Conservation (phyloP, 1,140 invertebrate genomes). For the Conus ventricosus region DNA sequence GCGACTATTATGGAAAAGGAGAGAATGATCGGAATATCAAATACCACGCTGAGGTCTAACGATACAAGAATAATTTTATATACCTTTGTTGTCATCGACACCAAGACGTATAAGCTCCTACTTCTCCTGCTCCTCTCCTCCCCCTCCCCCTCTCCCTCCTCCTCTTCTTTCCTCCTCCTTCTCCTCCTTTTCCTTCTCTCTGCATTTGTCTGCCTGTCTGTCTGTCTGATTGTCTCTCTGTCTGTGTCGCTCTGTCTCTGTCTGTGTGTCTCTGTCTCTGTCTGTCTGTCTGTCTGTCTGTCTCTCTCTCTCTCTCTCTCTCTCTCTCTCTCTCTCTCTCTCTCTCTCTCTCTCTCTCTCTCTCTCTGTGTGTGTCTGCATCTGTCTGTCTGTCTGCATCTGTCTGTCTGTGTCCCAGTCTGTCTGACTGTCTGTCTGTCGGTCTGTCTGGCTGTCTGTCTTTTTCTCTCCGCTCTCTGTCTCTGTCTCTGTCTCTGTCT, state of each 20-base stretch:
- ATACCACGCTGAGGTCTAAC: neutral
- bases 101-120: neutral
- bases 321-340: neutral
- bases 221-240: neutral
- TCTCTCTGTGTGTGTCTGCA: neutral
- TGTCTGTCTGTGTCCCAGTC: neutral
- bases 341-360: neutral
- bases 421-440: neutral
- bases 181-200: neutral
- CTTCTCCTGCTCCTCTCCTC: neutral
- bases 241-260: neutral
- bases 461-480: neutral
- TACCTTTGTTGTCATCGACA: neutral
- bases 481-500: neutral
- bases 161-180: too few relatives aligned
- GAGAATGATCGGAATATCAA: too few relatives aligned
- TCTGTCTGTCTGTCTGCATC: neutral
- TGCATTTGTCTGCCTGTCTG: neutral
- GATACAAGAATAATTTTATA: neutral
- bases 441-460: neutral
- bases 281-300: neutral
- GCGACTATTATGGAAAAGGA: too few relatives aligned
- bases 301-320: conserved; percentile 12
- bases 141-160: neutral
- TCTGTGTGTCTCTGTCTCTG: neutral